Base-by-base conservation (phyloP, 2,113 vertebrate genomes). In the Anolis carolinensis region DNA sequence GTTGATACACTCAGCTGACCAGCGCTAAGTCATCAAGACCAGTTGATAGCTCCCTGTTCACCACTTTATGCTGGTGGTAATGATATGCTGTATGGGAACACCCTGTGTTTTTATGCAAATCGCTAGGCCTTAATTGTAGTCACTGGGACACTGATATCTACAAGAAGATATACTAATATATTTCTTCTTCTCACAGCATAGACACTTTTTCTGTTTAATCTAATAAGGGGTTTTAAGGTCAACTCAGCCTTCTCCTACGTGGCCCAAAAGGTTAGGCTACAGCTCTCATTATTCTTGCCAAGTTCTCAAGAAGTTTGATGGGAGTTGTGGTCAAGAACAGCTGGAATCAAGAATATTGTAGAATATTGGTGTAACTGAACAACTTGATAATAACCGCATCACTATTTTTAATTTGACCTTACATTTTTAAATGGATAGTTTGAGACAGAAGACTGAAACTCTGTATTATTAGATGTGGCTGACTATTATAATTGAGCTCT, bases 81-180 rank as follows among this genome's bases (percentile, higher is more conserved):
- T 67, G 21, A 21, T 67, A 23, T 67, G 65, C 65, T 30, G 27
- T 25, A 23, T 30, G 25, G 30, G 48, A 23, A 55, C 75, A 11
- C 16, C 5, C 13, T 34, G 50, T 59, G 73, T 81, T 10, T 10
- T 8, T 62, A 34, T n/a, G 27, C 44, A 77, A 6, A 20, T 21
- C n/a, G 16, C 10, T 16, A 44, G 25, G n/a, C 20, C n/a, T 71
- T 20, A 50, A 18, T 9, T 48, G 18, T 50, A n/a, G 63, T 52
- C 18, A 2, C 86, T 81, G 82, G 8, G 0, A 36, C 25, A 86
- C 71, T 80, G 68, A 87, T 16, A 76, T 87, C 44, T 88, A 34
- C 59, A 81, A 44, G 39, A 44, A 44, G 5, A 67, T 72, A 84
- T 59, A 34, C 27, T 92, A 11, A 23, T 77, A 7, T 70, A 81